Evolutionary conservation across 2,797 vertebrate species (phyloP), one percentile per base, ranked within the genome.

Genomic region (Microtus agrestis): DNA sequence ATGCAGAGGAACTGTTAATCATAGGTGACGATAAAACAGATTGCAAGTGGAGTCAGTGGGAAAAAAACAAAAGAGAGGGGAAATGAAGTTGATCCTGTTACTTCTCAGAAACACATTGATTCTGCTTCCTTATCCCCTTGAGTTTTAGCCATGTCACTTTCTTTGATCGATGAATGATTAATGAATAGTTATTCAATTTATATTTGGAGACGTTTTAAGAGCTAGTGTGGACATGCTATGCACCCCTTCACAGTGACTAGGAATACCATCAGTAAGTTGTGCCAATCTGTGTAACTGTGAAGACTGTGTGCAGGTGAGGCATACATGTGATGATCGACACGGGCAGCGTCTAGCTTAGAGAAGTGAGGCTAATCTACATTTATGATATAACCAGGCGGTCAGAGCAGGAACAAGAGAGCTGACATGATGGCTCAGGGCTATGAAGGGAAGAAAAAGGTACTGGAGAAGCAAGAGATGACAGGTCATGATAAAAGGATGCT

Each of bases 21-120:
- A 3, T 40, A 92, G 78, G 2, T 21, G 81, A 87, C 54, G 80
- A 10, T 21, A 73, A 77, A 37, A 95, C 5, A n/a, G 2, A 59
- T 43, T 61, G 78, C 89, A 90, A 17, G 10, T 6, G 6, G 7
- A 12, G 12, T 77, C 23, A 23, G 1, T 4, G 59, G 5, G 25
- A 37, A 37, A 80, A 8, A 9, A 87, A 9, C n/a, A 87, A 87
- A 54, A 29, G 0, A 19, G 25, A 29, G 51, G 10, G 34, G 27
- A 15, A 34, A 54, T 34, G 1, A 76, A 91, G 84, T 29, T 87
- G 51, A 82, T 56, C 78, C 89, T 46, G 17, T 27, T 56, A 25
- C 6, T 89, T 89, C 13, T 91, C 73, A 91, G 25, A 67, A 63
- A 46, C 12, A 43, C 10, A 93, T 77, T 87, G 51, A 88, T 88